Percentiles rank a stretch among this genome's conserved stretches.
Conservation (phyloP, 2,797 vertebrate species). For the Petrocephalus schoutedeni region DNA sequence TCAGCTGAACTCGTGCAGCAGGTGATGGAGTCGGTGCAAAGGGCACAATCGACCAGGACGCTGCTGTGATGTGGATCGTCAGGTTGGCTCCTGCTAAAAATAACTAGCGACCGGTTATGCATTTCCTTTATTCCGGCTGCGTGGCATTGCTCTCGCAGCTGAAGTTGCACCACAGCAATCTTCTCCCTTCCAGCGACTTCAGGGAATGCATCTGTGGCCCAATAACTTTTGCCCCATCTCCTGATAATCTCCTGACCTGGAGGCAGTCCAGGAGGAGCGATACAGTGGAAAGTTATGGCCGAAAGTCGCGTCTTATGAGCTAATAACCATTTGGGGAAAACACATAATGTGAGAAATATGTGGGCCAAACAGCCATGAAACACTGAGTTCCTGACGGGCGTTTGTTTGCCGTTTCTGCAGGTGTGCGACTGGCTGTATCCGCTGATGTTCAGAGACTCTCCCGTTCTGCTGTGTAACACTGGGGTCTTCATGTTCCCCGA, state of each 20-base stretch:
- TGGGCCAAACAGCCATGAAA: not conserved
- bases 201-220: not conserved
- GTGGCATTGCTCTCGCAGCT: not conserved
- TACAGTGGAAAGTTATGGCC: not conserved
- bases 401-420: conserved; percentile 53
- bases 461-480: conserved; percentile 81
- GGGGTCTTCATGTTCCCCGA: conserved; percentile 98
- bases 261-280: not conserved
- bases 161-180: not conserved
- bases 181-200: not conserved
- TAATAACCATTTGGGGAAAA: not conserved
- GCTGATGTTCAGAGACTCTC: conserved; percentile 80
- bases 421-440: conserved; percentile 96
- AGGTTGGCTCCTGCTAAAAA: not conserved
- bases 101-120: not conserved
- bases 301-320: not conserved
- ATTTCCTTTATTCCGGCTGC: not conserved
- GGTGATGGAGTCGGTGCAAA: not conserved
- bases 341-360: not conserved
- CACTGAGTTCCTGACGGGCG: not conserved
- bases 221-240: not conserved
- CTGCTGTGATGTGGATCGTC: not conserved
- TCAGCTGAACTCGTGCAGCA: not conserved
- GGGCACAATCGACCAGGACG: not conserved
- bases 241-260: not conserved